These are phyloP conservation scores for Misgurnus mizolepis DNA, from an alignment of 2,113 vertebrate species.

Conservation along the genomic window DNA sequence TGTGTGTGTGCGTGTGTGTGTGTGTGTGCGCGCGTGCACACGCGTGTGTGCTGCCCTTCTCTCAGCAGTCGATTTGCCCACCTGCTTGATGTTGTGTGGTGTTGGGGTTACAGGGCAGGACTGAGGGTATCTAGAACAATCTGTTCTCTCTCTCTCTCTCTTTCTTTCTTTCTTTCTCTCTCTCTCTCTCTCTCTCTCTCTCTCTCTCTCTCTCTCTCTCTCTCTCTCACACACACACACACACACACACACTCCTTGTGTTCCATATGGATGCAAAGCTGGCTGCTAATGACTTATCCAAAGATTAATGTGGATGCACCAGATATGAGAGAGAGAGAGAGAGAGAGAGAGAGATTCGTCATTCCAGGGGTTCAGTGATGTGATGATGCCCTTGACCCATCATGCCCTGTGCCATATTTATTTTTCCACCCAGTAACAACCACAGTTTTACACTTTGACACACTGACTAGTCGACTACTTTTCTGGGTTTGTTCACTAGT, in stretches of 20 bases:
- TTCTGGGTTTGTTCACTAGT: too few relatives aligned
- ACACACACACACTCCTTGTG: conserved; percentile 4
- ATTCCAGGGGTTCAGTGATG: background rate
- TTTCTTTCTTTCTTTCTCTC: background rate
- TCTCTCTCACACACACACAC: background rate
- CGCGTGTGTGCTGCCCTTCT: background rate
- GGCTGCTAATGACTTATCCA: conserved; percentile 2
- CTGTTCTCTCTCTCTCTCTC: conserved; percentile 12
- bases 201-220: background rate
- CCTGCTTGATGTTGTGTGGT: background rate
- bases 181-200: background rate
- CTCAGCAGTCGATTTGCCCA: conserved; percentile 18
- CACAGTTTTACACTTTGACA: background rate
- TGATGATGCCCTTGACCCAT: conserved; percentile 14
- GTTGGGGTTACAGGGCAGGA: conserved; percentile 36
- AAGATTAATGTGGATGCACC: conserved; percentile 36
- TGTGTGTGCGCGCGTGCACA: conserved; percentile 24
- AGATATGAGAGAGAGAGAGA: background rate
- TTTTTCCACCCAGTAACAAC: background rate
- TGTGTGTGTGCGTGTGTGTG: conserved; percentile 24
- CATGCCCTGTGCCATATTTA: background rate
- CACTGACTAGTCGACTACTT: too few relatives aligned
- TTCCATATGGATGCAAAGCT: conserved; percentile 26
- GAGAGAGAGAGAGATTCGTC: too few relatives aligned
- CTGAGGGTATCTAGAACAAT: conserved; percentile 42